Evolutionary conservation across 2,113 vertebrate genomes (phyloP).

Genomic region (Planiliza haematocheilus): DNA sequence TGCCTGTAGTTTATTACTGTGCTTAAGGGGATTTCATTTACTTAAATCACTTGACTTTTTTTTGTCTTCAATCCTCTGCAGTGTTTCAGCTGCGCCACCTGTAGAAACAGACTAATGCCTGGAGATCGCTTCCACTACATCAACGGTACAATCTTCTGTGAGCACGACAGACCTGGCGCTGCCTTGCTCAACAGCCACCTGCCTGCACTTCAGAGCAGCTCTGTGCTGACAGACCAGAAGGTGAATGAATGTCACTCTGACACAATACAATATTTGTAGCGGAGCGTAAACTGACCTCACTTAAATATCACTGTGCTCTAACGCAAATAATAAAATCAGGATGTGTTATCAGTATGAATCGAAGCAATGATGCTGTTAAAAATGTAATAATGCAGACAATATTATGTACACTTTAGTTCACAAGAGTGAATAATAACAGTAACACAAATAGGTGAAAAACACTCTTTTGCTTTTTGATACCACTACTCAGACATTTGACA

Average conservation of each 20-base stretch:
- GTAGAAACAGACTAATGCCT: slow-evolving; percentile 85
- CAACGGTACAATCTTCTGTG: slow-evolving; percentile 87
- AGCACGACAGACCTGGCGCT: slow-evolving; percentile 84
- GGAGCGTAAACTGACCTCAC: neutral
- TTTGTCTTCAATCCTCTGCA: slow-evolving; percentile 34
- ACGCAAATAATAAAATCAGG: neutral
- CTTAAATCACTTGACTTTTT: too few species aligned
- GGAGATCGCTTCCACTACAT: slow-evolving; percentile 87
- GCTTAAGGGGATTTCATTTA: too few species aligned
- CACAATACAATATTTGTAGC: neutral
- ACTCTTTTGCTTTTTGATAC: too few species aligned
- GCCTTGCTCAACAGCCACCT: slow-evolving; percentile 80
- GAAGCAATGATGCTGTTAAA: neutral
- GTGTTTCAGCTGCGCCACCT: slow-evolving; percentile 89
- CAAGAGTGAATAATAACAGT: too few species aligned
- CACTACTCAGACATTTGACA: too few species aligned
- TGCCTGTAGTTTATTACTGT: neutral
- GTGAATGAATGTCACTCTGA: slow-evolving; percentile 58
- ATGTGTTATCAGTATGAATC: neutral
- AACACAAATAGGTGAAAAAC: too few species aligned
- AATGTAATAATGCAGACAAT: too few species aligned
- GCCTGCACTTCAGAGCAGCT: slow-evolving; percentile 82
- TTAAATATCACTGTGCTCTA: neutral
- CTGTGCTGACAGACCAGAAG: slow-evolving; percentile 86
- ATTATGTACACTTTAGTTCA: too few species aligned